A percentile compares a stretch with the other conserved stretches of the same genome.
Conservation (phyloP, 2,797 vertebrate genomes). For the Pitangus sulphuratus region DNA sequence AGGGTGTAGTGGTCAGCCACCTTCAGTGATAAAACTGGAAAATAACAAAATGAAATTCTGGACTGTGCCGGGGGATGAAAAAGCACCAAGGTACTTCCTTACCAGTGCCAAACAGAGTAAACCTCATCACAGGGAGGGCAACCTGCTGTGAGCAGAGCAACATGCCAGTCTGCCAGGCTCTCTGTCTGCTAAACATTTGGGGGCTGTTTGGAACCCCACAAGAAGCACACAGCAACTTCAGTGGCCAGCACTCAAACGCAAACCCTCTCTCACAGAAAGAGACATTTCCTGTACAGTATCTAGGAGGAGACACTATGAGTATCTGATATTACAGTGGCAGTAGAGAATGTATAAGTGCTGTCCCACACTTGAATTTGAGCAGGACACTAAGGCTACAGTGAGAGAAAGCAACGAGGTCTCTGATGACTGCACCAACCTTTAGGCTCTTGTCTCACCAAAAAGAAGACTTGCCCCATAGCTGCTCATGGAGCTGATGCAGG, state of each 20-base stretch:
- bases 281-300: background rate
- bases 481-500: background rate
- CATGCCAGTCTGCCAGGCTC: background rate
- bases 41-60: background rate
- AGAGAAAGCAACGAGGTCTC: background rate
- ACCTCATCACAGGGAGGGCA: background rate
- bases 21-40: background rate
- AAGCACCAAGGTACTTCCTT: background rate
- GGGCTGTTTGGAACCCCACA: background rate
- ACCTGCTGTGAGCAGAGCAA: background rate
- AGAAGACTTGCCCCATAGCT: background rate
- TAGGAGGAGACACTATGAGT: background rate
- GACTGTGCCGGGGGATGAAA: background rate
- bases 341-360: background rate
- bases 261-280: background rate
- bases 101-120: background rate
- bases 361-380: background rate
- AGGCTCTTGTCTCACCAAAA: background rate
- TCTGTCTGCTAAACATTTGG: background rate
- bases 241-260: background rate
- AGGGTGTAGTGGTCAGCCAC: background rate
- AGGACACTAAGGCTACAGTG: background rate
- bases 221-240: background rate
- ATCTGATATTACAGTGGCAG: background rate
- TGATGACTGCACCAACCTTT: background rate